Base-by-base conservation (phyloP, 2,113 vertebrate species). In the Corydoras sp. region DNA sequence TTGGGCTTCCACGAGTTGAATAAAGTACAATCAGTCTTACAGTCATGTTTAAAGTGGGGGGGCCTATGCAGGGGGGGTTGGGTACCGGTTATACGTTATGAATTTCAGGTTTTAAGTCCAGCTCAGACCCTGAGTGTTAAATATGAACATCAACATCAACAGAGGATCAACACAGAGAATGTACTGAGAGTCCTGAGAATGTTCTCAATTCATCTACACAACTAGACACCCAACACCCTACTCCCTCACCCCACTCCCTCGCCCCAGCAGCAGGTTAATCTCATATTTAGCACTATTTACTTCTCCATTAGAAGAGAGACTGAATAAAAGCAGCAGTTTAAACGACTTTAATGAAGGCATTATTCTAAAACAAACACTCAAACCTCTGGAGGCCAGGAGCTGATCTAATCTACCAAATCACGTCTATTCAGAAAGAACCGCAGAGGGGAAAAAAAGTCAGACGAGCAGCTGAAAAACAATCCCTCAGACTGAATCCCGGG, bases 271-370 rank as follows among this genome's bases (percentile, higher is more conserved):
- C 49, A 62, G 76, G 71, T 72, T 77, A 53, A 72, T 74, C 73
- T 73, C 68, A 55, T 29, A 65, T 31, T 66, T 77, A 75, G 72
- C 68, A 77, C 56, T 59, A 65, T 48, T 11, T 50, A 72, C 72
- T 73, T 64, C 69, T 79, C 75, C 76, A 75, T 77, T 79, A 73
- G 51, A 32, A 59, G 63, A 68, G 69, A 24, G 54, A 62, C 65
- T 69, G 63, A 74, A 65, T 12, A 72, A 55, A 43, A 68, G 70
- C 74, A 59, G 63, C 73, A 35, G 55, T 61, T 75, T 64, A 71
- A 51, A 62, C 62, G 12, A 50, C 76, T 70, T 76, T 80, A 82
- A 82, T 82, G 80, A 82, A 55, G 60, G 63, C 50, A 65, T 60
- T 14, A 72, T 75, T 75, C 69, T 66, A 65, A 73, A 69, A 78